Conservation (phyloP, 2,797 vertebrate genomes). For the Pelochelys cantorii region DNA sequence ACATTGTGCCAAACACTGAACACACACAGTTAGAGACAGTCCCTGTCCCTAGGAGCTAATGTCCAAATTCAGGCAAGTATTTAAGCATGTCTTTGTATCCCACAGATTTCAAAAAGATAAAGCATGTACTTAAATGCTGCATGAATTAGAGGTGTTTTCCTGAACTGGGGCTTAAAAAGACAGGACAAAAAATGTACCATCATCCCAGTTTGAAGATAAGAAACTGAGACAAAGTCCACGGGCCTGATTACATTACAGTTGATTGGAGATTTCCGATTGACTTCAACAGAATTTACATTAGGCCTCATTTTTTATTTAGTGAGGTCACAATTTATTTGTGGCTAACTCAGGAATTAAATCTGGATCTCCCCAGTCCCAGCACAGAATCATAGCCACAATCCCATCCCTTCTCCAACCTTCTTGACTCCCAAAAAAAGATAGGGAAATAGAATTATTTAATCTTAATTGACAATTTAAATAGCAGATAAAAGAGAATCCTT, state of each 20-base stretch:
- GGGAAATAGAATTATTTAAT: neutral
- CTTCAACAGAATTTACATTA: neutral
- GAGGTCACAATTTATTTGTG: neutral
- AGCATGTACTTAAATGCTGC: neutral
- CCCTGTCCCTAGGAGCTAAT: neutral
- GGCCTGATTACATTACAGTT: neutral
- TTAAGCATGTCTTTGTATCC: neutral
- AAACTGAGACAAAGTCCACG: too few species aligned
- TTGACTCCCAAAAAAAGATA: neutral
- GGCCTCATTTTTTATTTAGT: too few species aligned
- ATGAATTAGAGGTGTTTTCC: neutral
- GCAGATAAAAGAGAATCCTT: neutral
- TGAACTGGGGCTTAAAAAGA: neutral
- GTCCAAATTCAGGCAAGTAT: neutral
- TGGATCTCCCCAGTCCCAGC: neutral
- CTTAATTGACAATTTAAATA: conserved; percentile 1
- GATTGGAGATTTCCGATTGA: neutral
- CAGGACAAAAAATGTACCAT: too few species aligned
- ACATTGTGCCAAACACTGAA: neutral
- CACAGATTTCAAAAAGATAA: neutral
- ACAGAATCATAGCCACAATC: neutral
- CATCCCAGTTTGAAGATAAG: neutral
- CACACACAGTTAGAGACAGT: neutral
- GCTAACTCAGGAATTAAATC: neutral
- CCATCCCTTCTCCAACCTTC: neutral